phyloP scores from a whole-genome alignment of 2,113 vertebrate genomes.

The Tragulus kanchil region DNA sequence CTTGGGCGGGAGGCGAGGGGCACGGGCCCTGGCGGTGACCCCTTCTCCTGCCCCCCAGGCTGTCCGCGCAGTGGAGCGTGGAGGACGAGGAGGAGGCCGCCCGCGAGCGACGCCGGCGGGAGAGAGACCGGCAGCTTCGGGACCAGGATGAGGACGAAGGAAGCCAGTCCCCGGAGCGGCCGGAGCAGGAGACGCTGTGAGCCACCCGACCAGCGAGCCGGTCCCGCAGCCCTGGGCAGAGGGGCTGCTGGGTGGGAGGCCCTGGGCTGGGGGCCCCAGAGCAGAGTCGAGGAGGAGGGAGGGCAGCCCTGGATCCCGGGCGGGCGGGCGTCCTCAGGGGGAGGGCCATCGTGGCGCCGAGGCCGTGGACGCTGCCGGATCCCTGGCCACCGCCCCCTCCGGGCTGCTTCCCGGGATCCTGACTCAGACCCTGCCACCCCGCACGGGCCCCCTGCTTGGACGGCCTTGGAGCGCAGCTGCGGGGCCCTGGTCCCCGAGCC shows the following conservation, averaged over 20 bases:
- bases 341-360: not conserved
- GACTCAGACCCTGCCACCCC: not conserved
- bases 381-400: not conserved
- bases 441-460: not conserved
- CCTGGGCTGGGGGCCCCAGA: not conserved
- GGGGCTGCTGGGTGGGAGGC: too few relatives aligned
- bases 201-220: fast-evolving
- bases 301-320: fast-evolving
- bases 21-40: fast-evolving
- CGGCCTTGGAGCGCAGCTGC: conserved; percentile 15
- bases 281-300: not conserved
- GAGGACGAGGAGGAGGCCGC: conserved; percentile 93
- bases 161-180: fast-evolving
- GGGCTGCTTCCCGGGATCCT: not conserved
- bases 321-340: fast-evolving
- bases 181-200: conserved; percentile 49
- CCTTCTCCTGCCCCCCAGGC: conserved; percentile 68
- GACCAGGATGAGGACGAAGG: conserved; percentile 78
- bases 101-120: conserved; percentile 86
- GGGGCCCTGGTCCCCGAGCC: not conserved
- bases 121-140: conserved; percentile 86
- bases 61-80: conserved; percentile 91
- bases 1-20: fast-evolving
- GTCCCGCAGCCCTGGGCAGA: fast-evolving
- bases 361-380: not conserved